A percentile compares a stretch with the other conserved stretches of the same genome.
Evolutionary conservation across 2,113 vertebrate genomes (phyloP).

Genomic region (Proteles cristata): DNA sequence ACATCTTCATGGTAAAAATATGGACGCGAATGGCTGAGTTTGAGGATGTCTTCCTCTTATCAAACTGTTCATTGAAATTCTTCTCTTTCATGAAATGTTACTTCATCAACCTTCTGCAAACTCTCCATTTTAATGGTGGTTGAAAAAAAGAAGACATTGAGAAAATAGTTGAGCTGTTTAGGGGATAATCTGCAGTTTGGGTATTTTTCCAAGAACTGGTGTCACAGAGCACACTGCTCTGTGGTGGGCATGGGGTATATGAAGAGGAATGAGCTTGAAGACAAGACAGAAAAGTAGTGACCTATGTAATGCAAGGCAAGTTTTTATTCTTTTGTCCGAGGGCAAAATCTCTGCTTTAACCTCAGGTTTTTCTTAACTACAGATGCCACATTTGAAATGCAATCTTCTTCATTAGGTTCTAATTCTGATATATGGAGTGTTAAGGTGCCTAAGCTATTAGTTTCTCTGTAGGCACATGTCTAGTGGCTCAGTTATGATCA

Average conservation of each 20-base stretch:
- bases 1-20: not conserved
- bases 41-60: not conserved
- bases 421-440: not conserved
- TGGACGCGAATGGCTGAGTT: not conserved
- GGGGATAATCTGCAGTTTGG: not conserved
- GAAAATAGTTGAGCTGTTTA: not conserved
- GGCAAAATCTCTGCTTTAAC: not conserved
- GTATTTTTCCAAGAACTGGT: not conserved
- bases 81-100: not conserved
- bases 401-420: not conserved
- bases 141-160: not conserved
- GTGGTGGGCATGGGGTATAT: not conserved
- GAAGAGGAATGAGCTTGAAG: accelerated
- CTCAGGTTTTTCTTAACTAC: not conserved
- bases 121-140: not conserved
- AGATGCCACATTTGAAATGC: not conserved
- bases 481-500: not conserved
- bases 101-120: not conserved
- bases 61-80: not conserved
- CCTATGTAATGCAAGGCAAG: accelerated
- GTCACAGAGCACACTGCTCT: not conserved
- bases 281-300: not conserved
- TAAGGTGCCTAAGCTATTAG: not conserved
- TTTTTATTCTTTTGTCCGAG: too few species aligned
- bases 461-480: not conserved